A percentile compares a stretch with the other conserved stretches of the same genome.
phyloP scores from a whole-genome alignment of 2,797 vertebrate genomes.

The Sus cebifrons region DNA sequence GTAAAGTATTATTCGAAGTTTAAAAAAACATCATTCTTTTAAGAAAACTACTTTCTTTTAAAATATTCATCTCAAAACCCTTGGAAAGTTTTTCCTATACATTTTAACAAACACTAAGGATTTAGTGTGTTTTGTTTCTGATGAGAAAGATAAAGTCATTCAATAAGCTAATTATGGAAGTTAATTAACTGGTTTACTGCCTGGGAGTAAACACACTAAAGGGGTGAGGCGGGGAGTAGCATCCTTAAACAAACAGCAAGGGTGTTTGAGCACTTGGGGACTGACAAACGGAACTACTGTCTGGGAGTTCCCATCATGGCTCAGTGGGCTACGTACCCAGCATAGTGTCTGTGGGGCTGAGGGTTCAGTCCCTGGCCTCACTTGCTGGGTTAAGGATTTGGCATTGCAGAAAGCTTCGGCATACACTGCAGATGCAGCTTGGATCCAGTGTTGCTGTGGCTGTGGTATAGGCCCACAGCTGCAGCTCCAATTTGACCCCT shows the following conservation, averaged over 20 bases:
- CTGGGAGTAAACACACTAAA: not conserved
- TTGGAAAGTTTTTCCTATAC: not conserved
- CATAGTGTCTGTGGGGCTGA: no score
- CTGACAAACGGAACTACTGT: not conserved
- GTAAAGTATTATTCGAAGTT: slow-evolving; percentile 1
- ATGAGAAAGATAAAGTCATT: not conserved
- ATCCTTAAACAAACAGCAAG: not conserved
- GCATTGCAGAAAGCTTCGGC: no score
- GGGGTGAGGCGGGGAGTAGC: no score
- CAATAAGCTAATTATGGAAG: not conserved
- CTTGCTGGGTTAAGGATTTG: no score
- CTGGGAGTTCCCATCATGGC: no score
- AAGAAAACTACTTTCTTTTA: not conserved
- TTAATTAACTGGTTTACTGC: not conserved
- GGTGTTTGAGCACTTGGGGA: not conserved
- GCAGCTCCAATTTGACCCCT: no score
- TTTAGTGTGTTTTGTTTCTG: not conserved
- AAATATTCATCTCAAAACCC: not conserved
- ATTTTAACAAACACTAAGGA: not conserved
- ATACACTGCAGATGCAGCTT: no score
- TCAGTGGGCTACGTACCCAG: no score
- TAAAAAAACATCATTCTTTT: slow-evolving; percentile 22
- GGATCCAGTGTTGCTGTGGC: no score
- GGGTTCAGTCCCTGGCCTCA: no score
- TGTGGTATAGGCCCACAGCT: no score